Evolutionary conservation across 2,113 vertebrate genomes (phyloP), one percentile per base, ranked within the genome.

Genomic region (Sapajus apella): DNA sequence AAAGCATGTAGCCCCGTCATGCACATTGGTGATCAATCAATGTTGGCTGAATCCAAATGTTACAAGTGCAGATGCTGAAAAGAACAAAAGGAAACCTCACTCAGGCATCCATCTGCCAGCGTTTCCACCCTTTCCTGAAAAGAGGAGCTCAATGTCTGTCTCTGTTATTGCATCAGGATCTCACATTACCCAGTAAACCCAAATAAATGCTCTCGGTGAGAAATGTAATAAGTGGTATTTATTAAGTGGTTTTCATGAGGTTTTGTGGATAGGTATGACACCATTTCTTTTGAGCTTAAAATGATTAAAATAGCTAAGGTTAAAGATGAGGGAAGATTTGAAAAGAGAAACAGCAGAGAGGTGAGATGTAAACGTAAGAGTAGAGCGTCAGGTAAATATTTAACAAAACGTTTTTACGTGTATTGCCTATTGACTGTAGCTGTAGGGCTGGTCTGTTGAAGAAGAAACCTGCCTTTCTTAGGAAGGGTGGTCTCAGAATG

Each of bases 211-310:
- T 64, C 68, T 43, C 40, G 12, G 47, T 47, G 40, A 64, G 43
- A 37, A 45, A 27, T 47, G 0, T 80, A 50, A 27, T 85, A 88
- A 85, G 23, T 80, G 64, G 1, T 30, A 27, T 77, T 50, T 95
- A 73, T 80, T 84, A 50, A 91, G 47, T 47, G 35, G 61, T 64
- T 90, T 64, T 68, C 40, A 32, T 73, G 79, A 86, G 43, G 12
- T 43, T 94, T 92, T 58, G 47, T 94, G 80, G 37, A 18, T 75
- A 73, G 47, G 3, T 14, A 10, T 21, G 17, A 56, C n/a, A 43
- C 3, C 47, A n/a, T 52, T 90, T 50, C 64, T 88, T 95, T 66
- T 84, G 83, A 88, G 37, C 23, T 81, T 81, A 91, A 55, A 94
- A 40, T 86, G 21, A 50, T 95, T 84, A 68, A 83, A 90, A 30